Conservation (phyloP, 2,888 invertebrate genomes). For the Carcina quercana region DNA sequence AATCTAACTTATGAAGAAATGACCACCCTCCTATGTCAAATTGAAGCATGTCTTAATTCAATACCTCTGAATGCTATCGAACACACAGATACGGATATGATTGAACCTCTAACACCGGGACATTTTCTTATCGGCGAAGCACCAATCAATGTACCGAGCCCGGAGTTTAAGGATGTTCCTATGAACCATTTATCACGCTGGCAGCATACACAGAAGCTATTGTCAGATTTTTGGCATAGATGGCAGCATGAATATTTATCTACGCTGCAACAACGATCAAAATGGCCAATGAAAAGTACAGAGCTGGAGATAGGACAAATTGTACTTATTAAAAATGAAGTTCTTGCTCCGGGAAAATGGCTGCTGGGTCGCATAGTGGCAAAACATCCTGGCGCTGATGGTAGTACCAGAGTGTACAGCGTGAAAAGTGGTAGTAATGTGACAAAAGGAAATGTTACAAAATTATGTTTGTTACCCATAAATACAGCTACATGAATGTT, state of each 20-base stretch:
- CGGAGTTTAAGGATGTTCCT: conserved; percentile 8
- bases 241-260: conserved; percentile 19
- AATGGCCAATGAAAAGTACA: conserved; percentile 13
- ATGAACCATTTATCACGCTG: conserved; percentile 15
- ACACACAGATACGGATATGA: conserved; percentile 3
- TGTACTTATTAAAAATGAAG: conserved; percentile 11
- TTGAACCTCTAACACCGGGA: conserved; percentile 20
- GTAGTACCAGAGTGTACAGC: conserved; percentile 8
- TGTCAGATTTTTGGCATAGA: conserved; percentile 19
- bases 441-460: not conserved
- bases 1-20: conserved; percentile 16
- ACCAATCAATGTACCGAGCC: conserved; percentile 13
- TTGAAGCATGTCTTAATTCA: conserved; percentile 20
- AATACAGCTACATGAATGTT: too few relatives aligned
- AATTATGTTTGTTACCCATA: not conserved
- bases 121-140: conserved; percentile 21
- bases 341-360: conserved; percentile 10
- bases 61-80: conserved; percentile 10
- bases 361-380: conserved; percentile 4
- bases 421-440: not conserved
- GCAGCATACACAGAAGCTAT: conserved; percentile 18
- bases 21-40: conserved; percentile 13
- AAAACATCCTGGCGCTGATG: conserved; percentile 8
- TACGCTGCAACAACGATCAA: conserved; percentile 17
- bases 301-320: conserved; percentile 20